Conservation (phyloP, 2,113 vertebrate genomes). For the Tragelaphus buxtoni region DNA sequence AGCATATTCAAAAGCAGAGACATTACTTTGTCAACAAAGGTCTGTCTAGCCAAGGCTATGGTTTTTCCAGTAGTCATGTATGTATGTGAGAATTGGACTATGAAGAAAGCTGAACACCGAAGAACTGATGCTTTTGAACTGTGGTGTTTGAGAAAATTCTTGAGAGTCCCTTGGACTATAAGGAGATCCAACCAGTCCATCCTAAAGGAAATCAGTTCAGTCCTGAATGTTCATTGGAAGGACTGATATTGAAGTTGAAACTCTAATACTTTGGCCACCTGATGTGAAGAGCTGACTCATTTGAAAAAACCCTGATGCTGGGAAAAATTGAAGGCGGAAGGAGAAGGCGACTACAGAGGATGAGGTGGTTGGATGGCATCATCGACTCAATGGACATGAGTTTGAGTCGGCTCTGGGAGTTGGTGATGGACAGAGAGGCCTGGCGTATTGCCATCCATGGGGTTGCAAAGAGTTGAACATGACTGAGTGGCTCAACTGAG, state of each 20-base stretch:
- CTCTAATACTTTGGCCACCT: background rate
- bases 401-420: background rate
- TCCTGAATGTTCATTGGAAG: background rate
- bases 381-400: background rate
- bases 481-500: background rate
- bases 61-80: too few species aligned
- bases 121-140: background rate
- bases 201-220: background rate
- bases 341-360: background rate
- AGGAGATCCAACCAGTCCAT: background rate
- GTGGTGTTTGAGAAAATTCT: background rate
- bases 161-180: background rate
- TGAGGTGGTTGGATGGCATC: background rate
- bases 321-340: background rate
- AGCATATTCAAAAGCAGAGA: background rate
- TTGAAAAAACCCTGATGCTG: background rate
- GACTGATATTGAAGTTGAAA: background rate
- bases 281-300: background rate
- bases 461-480: background rate
- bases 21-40: background rate
- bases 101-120: fast-evolving
- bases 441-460: fast-evolving
- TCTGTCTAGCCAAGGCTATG: background rate
- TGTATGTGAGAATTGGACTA: too few species aligned
- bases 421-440: background rate